A percentile compares a stretch with the other conserved stretches of the same genome.
Conservation (phyloP, 2,888 invertebrate genomes). For the Athalia rosae region DNA sequence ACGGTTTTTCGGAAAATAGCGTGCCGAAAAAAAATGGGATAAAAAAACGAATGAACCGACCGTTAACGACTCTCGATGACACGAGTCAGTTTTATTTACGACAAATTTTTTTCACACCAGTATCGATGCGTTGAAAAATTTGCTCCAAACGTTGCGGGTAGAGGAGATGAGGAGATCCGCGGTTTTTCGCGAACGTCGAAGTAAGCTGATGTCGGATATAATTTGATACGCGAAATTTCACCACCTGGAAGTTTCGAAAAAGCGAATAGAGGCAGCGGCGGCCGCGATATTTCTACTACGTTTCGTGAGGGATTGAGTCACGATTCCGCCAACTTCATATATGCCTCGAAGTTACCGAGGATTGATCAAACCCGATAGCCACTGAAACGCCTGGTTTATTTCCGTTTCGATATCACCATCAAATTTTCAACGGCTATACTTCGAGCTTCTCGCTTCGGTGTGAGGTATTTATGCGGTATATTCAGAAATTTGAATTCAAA, state of each 20-base stretch:
- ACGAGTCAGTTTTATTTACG: no score
- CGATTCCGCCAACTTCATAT: constrained; percentile 35
- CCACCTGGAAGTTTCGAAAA: constrained; percentile 19
- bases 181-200: constrained; percentile 15
- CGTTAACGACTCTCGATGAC: no score
- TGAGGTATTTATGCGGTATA: no score
- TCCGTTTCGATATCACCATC: constrained; percentile 30
- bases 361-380: constrained; percentile 25
- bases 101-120: no score
- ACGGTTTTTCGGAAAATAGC: no score
- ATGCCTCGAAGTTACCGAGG: constrained; percentile 8
- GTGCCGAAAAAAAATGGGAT: no score
- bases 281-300: constrained; percentile 5
- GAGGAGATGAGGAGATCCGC: background rate
- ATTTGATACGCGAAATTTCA: constrained; percentile 35
- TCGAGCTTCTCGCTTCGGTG: background rate
- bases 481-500: no score
- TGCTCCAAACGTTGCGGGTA: no score
- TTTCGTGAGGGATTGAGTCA: constrained; percentile 38
- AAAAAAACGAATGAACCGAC: no score
- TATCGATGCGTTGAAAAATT: no score
- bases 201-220: constrained; percentile 35
- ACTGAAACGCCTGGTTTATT: constrained; percentile 19
- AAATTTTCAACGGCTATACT: constrained; percentile 10
- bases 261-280: background rate